Percentiles rank a stretch among this genome's conserved stretches.
phyloP scores from a whole-genome alignment of 2,797 vertebrate species.

The Sandelia bainsii region DNA sequence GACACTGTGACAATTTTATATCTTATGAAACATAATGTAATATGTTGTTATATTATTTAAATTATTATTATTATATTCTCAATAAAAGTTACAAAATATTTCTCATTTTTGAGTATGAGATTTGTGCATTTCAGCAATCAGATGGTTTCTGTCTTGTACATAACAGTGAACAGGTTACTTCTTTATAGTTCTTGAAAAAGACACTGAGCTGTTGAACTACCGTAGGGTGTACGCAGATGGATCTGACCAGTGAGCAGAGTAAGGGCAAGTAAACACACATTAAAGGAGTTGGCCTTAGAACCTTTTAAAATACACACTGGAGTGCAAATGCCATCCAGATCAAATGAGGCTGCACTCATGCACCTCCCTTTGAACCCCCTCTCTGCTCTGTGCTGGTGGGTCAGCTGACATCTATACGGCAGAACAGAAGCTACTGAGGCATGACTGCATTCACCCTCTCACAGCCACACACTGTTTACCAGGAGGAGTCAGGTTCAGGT shows the following conservation, averaged over 20 bases:
- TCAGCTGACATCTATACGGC: constrained; percentile 48
- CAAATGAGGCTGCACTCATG: constrained; percentile 64
- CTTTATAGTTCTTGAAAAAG: constrained; percentile 12
- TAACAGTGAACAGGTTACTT: constrained; percentile 18
- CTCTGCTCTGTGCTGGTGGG: constrained; percentile 36
- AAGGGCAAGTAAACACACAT: constrained; percentile 73
- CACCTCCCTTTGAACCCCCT: constrained; percentile 70
- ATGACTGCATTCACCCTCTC: constrained; percentile 19
- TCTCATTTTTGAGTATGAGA: background rate
- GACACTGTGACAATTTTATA: constrained; percentile 46
- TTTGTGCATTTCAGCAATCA: background rate
- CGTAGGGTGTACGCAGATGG: constrained; percentile 33
- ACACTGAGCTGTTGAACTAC: constrained; percentile 24
- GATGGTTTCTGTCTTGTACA: background rate
- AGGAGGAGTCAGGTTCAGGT: background rate
- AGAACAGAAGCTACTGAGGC: constrained; percentile 34
- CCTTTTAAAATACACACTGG: constrained; percentile 87
- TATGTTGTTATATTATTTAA: background rate
- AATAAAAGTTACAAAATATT: background rate
- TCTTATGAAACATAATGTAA: constrained; percentile 1
- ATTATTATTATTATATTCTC: background rate
- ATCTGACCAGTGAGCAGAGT: constrained; percentile 42
- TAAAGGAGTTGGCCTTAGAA: constrained; percentile 65
- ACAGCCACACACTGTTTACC: constrained; percentile 14
- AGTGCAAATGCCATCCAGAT: constrained; percentile 86